These are phyloP conservation scores for Stegastes partitus DNA, from an alignment of 2,113 vertebrate genomes.

Conservation along the genomic window DNA sequence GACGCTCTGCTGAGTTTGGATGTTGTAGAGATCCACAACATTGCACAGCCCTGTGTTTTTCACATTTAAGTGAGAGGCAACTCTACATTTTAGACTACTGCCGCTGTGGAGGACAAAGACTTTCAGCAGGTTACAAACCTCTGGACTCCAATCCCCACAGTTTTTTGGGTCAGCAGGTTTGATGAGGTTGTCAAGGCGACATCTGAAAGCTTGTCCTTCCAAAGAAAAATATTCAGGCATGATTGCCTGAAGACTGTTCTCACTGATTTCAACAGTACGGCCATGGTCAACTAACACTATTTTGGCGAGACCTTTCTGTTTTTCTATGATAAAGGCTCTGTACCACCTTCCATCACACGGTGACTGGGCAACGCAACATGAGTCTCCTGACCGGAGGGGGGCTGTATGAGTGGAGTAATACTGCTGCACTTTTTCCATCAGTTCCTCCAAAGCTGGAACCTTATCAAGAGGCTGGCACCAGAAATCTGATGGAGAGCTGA, in stretches of 20 bases:
- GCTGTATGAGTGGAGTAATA: constrained; percentile 82
- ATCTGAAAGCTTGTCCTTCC: constrained; percentile 90
- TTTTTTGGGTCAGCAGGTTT: constrained; percentile 66
- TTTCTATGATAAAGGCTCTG: constrained; percentile 83
- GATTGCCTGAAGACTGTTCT: constrained; percentile 84
- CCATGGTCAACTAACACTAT: constrained; percentile 91
- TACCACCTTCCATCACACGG: constrained; percentile 87
- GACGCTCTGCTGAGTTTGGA: constrained; percentile 65
- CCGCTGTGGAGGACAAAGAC: constrained; percentile 74
- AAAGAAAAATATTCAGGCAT: constrained; percentile 83
- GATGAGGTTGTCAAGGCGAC: constrained; percentile 83
- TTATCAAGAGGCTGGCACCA: constrained; percentile 88
- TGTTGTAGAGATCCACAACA: constrained; percentile 87
- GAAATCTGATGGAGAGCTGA: constrained; percentile 87
- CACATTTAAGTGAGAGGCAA: constrained; percentile 81
- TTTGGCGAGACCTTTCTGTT: constrained; percentile 51
- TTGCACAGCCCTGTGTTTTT: constrained; percentile 79
- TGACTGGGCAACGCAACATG: constrained; percentile 86
- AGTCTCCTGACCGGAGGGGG: constrained; percentile 79
- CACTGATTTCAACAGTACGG: constrained; percentile 76
- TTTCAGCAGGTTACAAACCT: constrained; percentile 73
- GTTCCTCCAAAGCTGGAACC: constrained; percentile 77
- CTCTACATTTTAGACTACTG: constrained; percentile 81
- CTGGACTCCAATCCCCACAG: constrained; percentile 72
- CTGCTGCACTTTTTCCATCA: constrained; percentile 88